A percentile compares a stretch with the other conserved stretches of the same genome.
Evolutionary conservation across 92 coral and sea anemone species (phyloP).

Genomic region (Diadumene lineata): DNA sequence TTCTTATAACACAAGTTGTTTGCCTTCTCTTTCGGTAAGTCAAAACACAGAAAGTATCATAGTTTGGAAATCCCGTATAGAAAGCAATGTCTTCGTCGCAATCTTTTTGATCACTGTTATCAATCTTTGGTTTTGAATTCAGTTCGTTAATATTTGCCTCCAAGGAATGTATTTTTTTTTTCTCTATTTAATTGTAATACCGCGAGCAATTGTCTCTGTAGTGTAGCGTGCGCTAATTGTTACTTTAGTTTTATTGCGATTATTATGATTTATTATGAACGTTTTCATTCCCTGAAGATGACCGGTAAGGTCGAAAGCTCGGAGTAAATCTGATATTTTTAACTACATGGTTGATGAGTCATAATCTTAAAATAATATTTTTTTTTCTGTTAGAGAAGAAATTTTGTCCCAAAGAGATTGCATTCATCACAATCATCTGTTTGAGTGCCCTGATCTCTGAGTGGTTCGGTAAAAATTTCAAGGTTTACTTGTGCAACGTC

Average conservation of each 20-base stretch:
- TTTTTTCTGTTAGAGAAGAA: constrained; percentile 15
- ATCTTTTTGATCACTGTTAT: constrained; percentile 39
- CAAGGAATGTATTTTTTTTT: background rate
- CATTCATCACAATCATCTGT: constrained; percentile 24
- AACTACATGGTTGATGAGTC: too few species aligned
- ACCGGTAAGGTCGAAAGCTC: too few species aligned
- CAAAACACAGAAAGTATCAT: constrained; percentile 63
- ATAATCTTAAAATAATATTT: too few species aligned
- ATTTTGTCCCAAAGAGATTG: constrained; percentile 29
- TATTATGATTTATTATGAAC: too few species aligned
- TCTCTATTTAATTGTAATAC: too few species aligned
- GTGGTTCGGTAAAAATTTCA: background rate
- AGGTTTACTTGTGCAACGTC: background rate
- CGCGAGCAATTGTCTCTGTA: too few species aligned
- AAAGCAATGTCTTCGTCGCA: constrained; percentile 56
- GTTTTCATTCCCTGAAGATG: too few species aligned
- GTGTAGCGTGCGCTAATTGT: too few species aligned
- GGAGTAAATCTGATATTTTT: too few species aligned
- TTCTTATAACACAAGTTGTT: constrained; percentile 19
- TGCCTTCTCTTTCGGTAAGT: constrained; percentile 55
- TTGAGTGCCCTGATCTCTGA: constrained; percentile 1
- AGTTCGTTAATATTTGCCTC: background rate
- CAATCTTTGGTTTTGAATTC: constrained; percentile 17
- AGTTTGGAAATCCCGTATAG: constrained; percentile 41
- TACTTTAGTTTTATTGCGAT: too few species aligned